Percentiles rank a stretch among this genome's conserved stretches.
These are phyloP conservation scores for Colinus virginianus DNA, from an alignment of 2,113 vertebrate genomes.

Conservation along the genomic window DNA sequence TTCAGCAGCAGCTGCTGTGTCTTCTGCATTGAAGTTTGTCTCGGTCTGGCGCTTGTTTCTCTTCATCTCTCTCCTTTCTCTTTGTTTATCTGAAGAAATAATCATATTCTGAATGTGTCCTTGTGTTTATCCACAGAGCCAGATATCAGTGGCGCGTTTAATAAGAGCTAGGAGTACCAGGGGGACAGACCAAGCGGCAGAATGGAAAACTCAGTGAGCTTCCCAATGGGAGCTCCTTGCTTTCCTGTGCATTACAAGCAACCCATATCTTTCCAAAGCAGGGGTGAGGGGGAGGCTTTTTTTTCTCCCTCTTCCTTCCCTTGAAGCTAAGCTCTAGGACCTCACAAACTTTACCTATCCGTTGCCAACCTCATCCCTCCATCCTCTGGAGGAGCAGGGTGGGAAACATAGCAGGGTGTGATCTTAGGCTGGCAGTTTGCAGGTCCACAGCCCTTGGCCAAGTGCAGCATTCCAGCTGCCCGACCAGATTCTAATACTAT, in stretches of 20 bases:
- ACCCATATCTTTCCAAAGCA: not conserved
- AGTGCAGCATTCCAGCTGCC: not conserved
- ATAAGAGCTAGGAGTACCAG: not conserved
- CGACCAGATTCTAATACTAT: not conserved
- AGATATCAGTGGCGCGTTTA: not conserved
- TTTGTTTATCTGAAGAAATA: conserved; percentile 81
- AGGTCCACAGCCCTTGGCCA: not conserved
- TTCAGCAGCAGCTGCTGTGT: conserved; percentile 61
- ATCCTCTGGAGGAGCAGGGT: not conserved
- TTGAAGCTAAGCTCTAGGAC: not conserved
- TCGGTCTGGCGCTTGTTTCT: conserved; percentile 79
- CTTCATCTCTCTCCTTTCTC: conserved; percentile 81
- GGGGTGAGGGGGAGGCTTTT: too few relatives aligned
- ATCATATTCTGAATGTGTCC: not conserved
- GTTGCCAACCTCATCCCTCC: not conserved
- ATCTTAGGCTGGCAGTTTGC: not conserved
- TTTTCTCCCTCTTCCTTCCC: rapidly evolving
- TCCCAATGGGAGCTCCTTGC: not conserved
- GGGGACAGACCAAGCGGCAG: not conserved
- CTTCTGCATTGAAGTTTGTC: conserved; percentile 52
- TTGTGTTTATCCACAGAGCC: not conserved
- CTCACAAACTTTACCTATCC: not conserved
- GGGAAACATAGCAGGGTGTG: not conserved
- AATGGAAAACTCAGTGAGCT: not conserved
- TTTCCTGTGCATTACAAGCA: not conserved